phyloP scores from a whole-genome alignment of 2,797 vertebrate species.

The Phalanger gymnotis region DNA sequence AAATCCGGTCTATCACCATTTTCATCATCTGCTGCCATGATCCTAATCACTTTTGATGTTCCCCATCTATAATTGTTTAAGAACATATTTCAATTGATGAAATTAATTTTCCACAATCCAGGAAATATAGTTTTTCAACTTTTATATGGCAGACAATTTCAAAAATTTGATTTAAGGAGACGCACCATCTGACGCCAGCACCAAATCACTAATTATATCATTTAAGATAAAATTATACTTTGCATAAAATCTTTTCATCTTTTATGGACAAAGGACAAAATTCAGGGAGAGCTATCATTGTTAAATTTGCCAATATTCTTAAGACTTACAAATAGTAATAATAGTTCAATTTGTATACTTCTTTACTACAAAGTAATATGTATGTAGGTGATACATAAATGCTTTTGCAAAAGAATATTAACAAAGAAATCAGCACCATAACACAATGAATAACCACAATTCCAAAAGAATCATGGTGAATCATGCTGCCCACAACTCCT shows the following conservation, averaged over 20 bases:
- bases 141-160: neutral
- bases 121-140: conserved; percentile 2
- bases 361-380: neutral
- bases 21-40: conserved; percentile 85
- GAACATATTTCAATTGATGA: conserved; percentile 63
- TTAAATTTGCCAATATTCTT: neutral
- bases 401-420: neutral
- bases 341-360: neutral
- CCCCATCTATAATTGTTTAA: conserved; percentile 77
- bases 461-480: neutral
- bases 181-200: neutral
- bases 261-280: neutral
- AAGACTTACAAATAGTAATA: neutral
- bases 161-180: neutral
- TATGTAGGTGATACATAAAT: neutral
- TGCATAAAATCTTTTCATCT: neutral
- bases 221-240: neutral
- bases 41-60: conserved; percentile 79
- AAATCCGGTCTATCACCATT: conserved; percentile 81
- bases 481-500: neutral
- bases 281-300: neutral
- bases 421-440: neutral
- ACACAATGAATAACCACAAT: neutral
- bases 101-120: conserved; percentile 57
- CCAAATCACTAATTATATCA: neutral